A percentile compares a stretch with the other conserved stretches of the same genome.
These are phyloP conservation scores for Alfaro cultratus DNA, from an alignment of 2,797 vertebrate genomes.

Conservation along the genomic window DNA sequence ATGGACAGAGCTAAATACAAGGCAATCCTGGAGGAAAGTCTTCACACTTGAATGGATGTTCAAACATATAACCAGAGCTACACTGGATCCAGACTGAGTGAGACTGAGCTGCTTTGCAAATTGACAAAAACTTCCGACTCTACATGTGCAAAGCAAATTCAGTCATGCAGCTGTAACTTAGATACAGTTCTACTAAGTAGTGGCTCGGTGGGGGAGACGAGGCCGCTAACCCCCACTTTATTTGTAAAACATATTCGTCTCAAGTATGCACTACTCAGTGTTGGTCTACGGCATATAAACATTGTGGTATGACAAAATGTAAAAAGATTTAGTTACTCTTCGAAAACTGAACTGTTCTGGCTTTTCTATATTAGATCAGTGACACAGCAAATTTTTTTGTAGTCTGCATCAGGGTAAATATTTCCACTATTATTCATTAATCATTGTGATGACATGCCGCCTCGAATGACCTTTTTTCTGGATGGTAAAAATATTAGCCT, in stretches of 20 bases:
- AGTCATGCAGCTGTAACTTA: neutral
- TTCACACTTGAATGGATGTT: neutral
- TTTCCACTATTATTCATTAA: neutral
- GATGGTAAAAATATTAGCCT: constrained; percentile 6
- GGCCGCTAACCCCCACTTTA: neutral
- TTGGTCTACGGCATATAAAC: neutral
- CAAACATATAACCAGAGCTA: neutral
- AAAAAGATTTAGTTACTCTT: neutral
- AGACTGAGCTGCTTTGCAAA: neutral
- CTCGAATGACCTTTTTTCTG: constrained; percentile 1
- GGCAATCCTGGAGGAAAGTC: neutral
- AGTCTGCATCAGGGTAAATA: constrained; percentile 2
- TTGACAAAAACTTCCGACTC: neutral
- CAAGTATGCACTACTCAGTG: neutral
- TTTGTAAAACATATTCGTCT: neutral
- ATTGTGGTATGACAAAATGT: neutral
- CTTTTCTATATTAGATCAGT: neutral
- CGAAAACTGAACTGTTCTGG: neutral
- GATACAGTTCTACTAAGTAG: neutral
- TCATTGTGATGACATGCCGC: constrained; percentile 7
- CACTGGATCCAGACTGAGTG: neutral
- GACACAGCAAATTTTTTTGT: constrained; percentile 21
- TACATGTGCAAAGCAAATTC: neutral
- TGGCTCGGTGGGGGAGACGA: neutral
- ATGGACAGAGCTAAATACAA: neutral